These are phyloP conservation scores for Lasioglossum calceatum DNA, from an alignment of 2,888 invertebrate species.

Conservation along the genomic window DNA sequence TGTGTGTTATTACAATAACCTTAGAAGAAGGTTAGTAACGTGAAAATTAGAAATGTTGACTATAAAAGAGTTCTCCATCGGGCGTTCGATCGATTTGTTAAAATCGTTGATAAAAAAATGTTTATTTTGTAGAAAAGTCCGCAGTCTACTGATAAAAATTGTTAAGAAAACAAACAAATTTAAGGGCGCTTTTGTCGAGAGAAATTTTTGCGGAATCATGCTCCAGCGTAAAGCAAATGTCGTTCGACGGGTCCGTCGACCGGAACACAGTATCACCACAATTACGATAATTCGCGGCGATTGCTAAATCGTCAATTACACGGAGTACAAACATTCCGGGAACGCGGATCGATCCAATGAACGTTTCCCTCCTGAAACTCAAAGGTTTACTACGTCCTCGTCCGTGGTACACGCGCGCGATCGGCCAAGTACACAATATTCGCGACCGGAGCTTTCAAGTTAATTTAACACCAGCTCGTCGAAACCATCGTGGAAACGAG, in stretches of 20 bases:
- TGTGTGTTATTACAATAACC: too few species aligned
- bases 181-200: not conserved
- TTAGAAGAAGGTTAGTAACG: too few species aligned
- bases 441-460: conserved; percentile 41
- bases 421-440: conserved; percentile 40
- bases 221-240: not conserved
- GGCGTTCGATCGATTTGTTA: too few species aligned
- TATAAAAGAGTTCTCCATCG: too few species aligned
- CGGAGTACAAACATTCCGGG: conserved; percentile 13
- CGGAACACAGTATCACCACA: not conserved
- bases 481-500: not conserved
- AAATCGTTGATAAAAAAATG: too few species aligned
- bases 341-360: conserved; percentile 22
- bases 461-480: conserved; percentile 43
- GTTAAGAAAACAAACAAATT: too few species aligned
- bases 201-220: not conserved
- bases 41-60: too few species aligned
- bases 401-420: not conserved
- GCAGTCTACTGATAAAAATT: too few species aligned
- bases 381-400: conserved; percentile 16
- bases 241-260: not conserved
- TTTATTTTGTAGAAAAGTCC: too few species aligned
- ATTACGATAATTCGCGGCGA: conserved; percentile 22
- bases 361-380: conserved; percentile 24
- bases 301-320: conserved; percentile 23